phyloP scores from a whole-genome alignment of 2,888 invertebrate genomes.

The Eueremaeus valkanovi region DNA sequence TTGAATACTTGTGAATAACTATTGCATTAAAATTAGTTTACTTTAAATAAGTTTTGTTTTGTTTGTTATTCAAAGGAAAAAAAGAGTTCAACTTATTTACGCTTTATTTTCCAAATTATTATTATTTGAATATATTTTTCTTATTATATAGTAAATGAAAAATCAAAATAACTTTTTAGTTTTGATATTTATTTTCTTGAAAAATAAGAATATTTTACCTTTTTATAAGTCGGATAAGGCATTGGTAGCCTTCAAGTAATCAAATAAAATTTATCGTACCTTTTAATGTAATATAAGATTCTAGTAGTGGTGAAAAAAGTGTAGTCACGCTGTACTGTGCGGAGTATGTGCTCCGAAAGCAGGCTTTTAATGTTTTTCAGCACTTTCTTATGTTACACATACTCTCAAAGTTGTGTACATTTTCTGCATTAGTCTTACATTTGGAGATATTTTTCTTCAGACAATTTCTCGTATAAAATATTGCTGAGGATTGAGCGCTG shows the following conservation, averaged over 20 bases:
- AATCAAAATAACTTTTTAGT: too few relatives aligned
- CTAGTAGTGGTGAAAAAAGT: not conserved
- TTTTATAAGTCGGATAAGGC: not conserved
- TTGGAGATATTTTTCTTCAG: not conserved
- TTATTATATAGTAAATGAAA: not conserved
- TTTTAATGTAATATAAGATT: not conserved
- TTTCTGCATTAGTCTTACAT: constrained; percentile 3
- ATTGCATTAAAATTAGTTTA: too few relatives aligned
- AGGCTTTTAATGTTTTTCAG: constrained; percentile 4
- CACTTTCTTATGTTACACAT: not conserved
- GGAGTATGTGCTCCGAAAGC: not conserved
- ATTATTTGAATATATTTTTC: not conserved
- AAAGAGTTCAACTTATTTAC: too few relatives aligned
- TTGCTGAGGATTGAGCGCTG: not conserved
- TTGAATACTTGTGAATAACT: not conserved
- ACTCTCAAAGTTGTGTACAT: not conserved
- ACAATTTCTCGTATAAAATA: not conserved
- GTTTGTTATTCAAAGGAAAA: not conserved
- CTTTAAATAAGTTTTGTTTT: not conserved
- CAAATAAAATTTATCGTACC: constrained; percentile 22
- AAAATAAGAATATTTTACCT: not conserved
- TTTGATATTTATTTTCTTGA: not conserved
- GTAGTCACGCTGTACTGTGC: not conserved
- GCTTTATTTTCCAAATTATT: not conserved
- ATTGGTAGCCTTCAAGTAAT: not conserved